phyloP scores from a whole-genome alignment of 2,797 vertebrate genomes.

The Petrocephalus sullivani region DNA sequence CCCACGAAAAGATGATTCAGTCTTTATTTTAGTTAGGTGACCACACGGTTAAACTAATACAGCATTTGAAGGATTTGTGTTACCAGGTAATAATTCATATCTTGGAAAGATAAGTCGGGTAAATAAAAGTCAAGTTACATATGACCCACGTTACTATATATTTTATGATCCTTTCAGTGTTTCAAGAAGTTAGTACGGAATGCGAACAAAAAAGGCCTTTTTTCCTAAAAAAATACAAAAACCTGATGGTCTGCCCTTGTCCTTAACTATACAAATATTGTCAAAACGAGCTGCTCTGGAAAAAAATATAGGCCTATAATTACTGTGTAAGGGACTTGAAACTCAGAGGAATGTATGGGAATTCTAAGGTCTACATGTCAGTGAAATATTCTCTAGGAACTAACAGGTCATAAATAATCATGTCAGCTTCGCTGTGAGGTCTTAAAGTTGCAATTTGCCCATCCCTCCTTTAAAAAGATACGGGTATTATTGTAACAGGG shows the following conservation, averaged over 20 bases:
- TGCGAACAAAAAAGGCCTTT: neutral
- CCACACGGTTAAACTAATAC: conserved; percentile 5
- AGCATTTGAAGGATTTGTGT: neutral
- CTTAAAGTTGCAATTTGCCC: neutral
- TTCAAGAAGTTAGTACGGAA: neutral
- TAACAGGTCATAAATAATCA: conserved; percentile 6
- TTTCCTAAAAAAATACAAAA: neutral
- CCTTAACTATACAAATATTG: neutral
- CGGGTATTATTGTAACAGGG: neutral
- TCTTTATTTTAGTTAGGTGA: conserved; percentile 4
- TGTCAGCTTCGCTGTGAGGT: neutral
- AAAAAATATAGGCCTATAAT: neutral
- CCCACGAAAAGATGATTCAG: neutral
- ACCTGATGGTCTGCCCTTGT: neutral
- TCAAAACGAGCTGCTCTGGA: conserved; percentile 3
- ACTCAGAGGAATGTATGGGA: neutral
- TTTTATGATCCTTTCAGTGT: neutral
- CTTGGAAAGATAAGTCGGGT: neutral
- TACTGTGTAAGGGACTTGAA: neutral
- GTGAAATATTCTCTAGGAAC: neutral
- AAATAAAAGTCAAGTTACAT: neutral
- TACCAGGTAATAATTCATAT: neutral
- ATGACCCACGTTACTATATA: neutral
- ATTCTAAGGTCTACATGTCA: neutral
- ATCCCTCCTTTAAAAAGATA: neutral